These are phyloP conservation scores for Tetragonisca angustula DNA, from an alignment of 2,888 invertebrate species.

Conservation along the genomic window DNA sequence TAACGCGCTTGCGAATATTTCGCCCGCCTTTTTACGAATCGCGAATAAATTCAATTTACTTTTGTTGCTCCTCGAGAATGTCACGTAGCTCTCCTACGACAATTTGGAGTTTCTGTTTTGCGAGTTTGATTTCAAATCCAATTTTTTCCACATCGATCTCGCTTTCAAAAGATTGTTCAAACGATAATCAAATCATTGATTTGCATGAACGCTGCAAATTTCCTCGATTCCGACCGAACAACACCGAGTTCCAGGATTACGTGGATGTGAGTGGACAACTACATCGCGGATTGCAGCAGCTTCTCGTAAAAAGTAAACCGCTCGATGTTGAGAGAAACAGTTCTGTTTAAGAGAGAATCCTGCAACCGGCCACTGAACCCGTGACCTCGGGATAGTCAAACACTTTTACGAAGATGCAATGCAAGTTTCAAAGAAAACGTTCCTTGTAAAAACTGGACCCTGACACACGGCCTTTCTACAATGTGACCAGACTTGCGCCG, in stretches of 20 bases:
- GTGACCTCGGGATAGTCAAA: constrained; percentile 58
- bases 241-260: constrained; percentile 10
- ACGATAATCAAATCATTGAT: neutral
- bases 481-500: constrained; percentile 4
- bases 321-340: constrained; percentile 59
- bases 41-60: constrained; percentile 39
- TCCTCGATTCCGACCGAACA: constrained; percentile 26
- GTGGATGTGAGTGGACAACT: constrained; percentile 37
- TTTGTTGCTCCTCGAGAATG: constrained; percentile 7
- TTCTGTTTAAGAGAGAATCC: constrained; percentile 43
- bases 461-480: constrained; percentile 23
- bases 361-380: constrained; percentile 62
- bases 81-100: neutral
- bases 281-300: constrained; percentile 23
- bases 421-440: constrained; percentile 30
- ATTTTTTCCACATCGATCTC: neutral
- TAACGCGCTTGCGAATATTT: constrained; percentile 18
- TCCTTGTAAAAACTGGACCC: constrained; percentile 54
- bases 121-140: neutral
- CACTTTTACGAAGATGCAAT: constrained; percentile 34
- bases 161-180: too few relatives aligned
- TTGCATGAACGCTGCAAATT: constrained; percentile 3
- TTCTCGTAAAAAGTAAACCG: constrained; percentile 49
- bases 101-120: neutral
- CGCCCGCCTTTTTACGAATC: constrained; percentile 1